Base-by-base conservation (phyloP, 2,888 invertebrate genomes). In the Spodoptera picta region DNA sequence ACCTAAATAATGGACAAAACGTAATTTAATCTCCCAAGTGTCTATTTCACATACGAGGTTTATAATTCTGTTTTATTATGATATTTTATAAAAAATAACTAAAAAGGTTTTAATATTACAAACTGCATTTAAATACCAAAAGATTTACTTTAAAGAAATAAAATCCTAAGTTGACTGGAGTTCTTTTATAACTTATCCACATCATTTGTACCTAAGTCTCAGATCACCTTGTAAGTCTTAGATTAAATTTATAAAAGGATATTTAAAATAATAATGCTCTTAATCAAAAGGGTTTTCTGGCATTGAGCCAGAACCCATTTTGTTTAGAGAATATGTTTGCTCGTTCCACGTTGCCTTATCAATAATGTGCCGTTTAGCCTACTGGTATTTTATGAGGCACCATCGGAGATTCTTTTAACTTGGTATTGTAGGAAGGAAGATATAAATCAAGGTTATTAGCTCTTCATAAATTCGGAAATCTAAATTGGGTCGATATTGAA, bases 301-400 rank as follows among this genome's bases (percentile, higher is more conserved):
- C 69, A 42, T n/a, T n/a, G 9, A 42, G 57, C 63, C 69, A 63
- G 47, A 51, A 47, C 10, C 50, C 43, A 49, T 47, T 63, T 42
- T 60, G 10, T 27, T 60, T 43, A 46, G 24, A 50, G n/a, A 47
- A 54, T 51, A 67, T 47, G 11, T 67, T 67, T 11, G 51, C 12
- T 12, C 50, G 43, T 51, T 50, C 36, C 49, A 24, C 24, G 14
- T 11, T 12, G 14, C 43, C 50, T 42, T 60, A 54, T 51, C 68
- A 69, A 63, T 57, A 62, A 68, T 47, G 19, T 49, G 36, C 19
- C 14, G 27, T 65, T 65, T 51, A 23, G 9, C 36, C 7, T 36
- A 36, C 36, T 36, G 9, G 46, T 47, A 36, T 48, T 66, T 57
- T 59, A 65, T 44, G 51, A 52, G 41, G 6, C 12, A 24, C 12